Conservation (phyloP, 2,888 invertebrate genomes). For the Platycheirus rosarum region DNA sequence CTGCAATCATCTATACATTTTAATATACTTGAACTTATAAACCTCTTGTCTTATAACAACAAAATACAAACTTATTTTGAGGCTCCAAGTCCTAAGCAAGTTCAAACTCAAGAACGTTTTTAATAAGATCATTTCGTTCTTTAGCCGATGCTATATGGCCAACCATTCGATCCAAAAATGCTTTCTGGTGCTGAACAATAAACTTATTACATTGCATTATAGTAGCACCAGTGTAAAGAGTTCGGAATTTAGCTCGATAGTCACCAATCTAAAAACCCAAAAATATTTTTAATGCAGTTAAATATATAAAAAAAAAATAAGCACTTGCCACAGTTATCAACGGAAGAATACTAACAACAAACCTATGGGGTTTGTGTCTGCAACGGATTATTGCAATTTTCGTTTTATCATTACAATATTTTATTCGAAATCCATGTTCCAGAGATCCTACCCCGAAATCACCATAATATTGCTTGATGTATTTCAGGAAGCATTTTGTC, state of each 20-base stretch:
- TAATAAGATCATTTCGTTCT: slow-evolving; percentile 85
- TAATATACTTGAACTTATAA: too few relatives aligned
- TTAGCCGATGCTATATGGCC: slow-evolving; percentile 85
- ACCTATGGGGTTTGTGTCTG: slow-evolving; percentile 89
- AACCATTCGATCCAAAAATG: slow-evolving; percentile 86
- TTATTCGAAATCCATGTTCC: slow-evolving; percentile 88
- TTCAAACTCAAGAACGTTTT: slow-evolving; percentile 80
- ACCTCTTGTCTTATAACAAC: too few relatives aligned
- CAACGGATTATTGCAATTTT: slow-evolving; percentile 88
- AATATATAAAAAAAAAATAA: background rate
- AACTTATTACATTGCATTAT: slow-evolving; percentile 90
- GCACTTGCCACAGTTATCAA: slow-evolving; percentile 84
- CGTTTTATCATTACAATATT: slow-evolving; percentile 91
- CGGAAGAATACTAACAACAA: slow-evolving; percentile 88
- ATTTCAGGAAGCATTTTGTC: slow-evolving; percentile 83
- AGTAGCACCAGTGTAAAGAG: slow-evolving; percentile 90
- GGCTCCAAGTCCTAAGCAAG: slow-evolving; percentile 64
- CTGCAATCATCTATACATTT: too few relatives aligned
- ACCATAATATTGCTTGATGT: slow-evolving; percentile 88
- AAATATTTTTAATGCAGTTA: background rate
- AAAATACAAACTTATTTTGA: background rate
- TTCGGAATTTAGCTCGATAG: slow-evolving; percentile 85
- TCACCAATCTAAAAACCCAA: slow-evolving; percentile 83
- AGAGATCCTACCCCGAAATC: slow-evolving; percentile 90
- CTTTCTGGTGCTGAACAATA: slow-evolving; percentile 87